Conservation (phyloP, 1,140 invertebrate species). For the Drepana arcuata region DNA sequence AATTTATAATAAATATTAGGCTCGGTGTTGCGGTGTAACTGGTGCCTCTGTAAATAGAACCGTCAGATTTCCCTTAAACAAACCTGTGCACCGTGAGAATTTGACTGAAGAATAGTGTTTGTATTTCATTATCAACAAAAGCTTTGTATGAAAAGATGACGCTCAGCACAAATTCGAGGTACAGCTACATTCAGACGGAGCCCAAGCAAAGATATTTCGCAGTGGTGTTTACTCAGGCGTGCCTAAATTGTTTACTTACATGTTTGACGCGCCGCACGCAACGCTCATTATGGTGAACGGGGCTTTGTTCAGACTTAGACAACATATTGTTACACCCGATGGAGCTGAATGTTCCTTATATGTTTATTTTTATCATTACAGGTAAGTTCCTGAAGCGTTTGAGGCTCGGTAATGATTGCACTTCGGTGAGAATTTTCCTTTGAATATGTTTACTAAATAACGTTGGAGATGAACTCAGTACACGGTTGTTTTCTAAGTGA, state of each 20-base stretch:
- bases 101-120: conserved; percentile 58
- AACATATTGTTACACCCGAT: conserved; percentile 64
- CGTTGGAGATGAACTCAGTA: conserved; percentile 8
- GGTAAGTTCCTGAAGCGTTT: conserved; percentile 48
- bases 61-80: conserved; percentile 40
- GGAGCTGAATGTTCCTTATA: conserved; percentile 54
- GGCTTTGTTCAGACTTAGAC: conserved; percentile 66
- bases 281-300: conserved; percentile 63
- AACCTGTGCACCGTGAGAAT: conserved; percentile 40
- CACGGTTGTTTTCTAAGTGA: no score
- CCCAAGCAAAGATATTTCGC: conserved; percentile 63
- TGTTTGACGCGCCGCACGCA: conserved; percentile 69
- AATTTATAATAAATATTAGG: no score
- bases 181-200: conserved; percentile 45
- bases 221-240: conserved; percentile 70
- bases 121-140: conserved; percentile 68
- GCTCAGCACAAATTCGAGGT: conserved; percentile 52
- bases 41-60: conserved; percentile 22
- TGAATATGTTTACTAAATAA: conserved; percentile 32
- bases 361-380: conserved; percentile 64
- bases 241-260: conserved; percentile 70
- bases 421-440: conserved; percentile 44
- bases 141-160: conserved; percentile 62
- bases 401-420: conserved; percentile 36
- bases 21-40: not conserved